Percentiles rank a stretch among this genome's conserved stretches.
These are phyloP conservation scores for Actenoides lindsayi DNA, from an alignment of 2,113 vertebrate genomes.

Conservation along the genomic window DNA sequence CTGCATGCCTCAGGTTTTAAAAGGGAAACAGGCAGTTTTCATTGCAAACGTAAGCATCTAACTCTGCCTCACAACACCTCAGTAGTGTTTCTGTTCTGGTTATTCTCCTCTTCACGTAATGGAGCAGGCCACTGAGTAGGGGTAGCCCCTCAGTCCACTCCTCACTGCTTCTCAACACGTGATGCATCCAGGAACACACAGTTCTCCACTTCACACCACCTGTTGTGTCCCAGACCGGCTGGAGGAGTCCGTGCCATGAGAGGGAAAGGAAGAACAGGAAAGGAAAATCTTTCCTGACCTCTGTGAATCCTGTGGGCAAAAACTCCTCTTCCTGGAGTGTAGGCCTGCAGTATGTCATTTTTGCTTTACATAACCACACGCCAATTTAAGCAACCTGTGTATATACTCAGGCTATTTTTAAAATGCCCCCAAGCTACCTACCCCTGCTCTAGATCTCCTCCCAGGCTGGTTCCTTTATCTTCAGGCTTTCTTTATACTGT, in stretches of 20 bases:
- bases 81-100: not conserved
- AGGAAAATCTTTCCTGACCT: not conserved
- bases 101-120: not conserved
- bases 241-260: not conserved
- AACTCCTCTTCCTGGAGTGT: not conserved
- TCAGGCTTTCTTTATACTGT: not conserved
- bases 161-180: not conserved
- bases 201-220: not conserved
- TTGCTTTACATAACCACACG: not conserved
- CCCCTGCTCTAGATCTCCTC: not conserved
- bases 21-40: not conserved
- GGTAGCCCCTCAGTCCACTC: not conserved
- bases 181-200: not conserved
- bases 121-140: not conserved
- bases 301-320: not conserved
- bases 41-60: not conserved
- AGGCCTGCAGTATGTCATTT: not conserved
- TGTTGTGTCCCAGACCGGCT: not conserved
- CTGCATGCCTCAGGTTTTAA: not conserved
- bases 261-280: not conserved
- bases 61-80: not conserved
- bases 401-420: not conserved
- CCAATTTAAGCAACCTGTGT: not conserved
- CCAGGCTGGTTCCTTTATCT: not conserved
- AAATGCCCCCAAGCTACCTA: not conserved